phyloP scores from a whole-genome alignment of 2,888 invertebrate species.

The Girardia tigrina region DNA sequence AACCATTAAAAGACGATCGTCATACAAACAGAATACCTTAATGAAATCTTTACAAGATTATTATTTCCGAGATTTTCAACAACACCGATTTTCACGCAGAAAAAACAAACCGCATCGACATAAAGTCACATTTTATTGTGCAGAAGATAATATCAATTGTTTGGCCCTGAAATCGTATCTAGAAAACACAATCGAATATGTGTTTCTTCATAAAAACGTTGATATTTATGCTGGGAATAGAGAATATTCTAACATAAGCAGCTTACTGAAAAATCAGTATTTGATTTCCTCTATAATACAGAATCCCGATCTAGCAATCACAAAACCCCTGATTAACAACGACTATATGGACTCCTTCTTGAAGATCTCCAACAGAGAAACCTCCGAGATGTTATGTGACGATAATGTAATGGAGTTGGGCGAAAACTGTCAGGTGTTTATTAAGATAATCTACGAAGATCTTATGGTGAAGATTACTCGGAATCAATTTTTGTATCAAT shows the following conservation, averaged over 20 bases:
- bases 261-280: conserved; percentile 6
- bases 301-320: not conserved
- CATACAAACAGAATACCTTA: not conserved
- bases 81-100: not conserved
- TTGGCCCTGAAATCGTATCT: not conserved
- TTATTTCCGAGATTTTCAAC: not conserved
- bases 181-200: not conserved
- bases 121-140: not conserved
- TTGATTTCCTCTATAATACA: not conserved
- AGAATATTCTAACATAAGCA: not conserved
- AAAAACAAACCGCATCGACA: not conserved
- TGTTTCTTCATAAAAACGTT: conserved; percentile 9
- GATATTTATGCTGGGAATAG: not conserved
- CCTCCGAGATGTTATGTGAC: not conserved
- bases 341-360: conserved; percentile 4
- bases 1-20: not conserved
- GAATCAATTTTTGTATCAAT: not conserved
- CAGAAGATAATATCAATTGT: conserved; percentile 3
- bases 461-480: not conserved
- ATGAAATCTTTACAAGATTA: not conserved
- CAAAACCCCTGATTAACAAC: not conserved
- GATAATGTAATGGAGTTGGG: conserved; percentile 14
- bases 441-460: not conserved
- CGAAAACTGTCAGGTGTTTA: not conserved
- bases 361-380: not conserved